These are phyloP conservation scores for Camptogramma bilineatum DNA, from an alignment of 2,888 invertebrate species.

Conservation along the genomic window DNA sequence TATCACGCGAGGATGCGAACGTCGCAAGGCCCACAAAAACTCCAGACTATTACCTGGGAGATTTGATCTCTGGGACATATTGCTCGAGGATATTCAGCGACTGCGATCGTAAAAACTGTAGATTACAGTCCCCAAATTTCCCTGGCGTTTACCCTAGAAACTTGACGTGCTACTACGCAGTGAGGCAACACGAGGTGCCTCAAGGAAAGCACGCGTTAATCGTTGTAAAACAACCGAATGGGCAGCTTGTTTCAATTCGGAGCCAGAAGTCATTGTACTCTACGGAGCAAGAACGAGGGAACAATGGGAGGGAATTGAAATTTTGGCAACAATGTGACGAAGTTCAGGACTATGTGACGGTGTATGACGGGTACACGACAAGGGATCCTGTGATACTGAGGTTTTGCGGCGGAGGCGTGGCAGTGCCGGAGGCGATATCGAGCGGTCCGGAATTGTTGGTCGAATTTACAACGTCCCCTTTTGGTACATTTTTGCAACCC, in stretches of 20 bases:
- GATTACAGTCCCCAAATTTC: conserved; percentile 96
- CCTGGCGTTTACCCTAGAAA: conserved; percentile 97
- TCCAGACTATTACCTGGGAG: conserved; percentile 91
- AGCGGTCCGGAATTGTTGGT: conserved; percentile 95
- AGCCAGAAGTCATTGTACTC: conserved; percentile 90
- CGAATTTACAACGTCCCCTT: conserved; percentile 95
- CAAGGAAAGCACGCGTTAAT: conserved; percentile 95
- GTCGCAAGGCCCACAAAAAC: conserved; percentile 76
- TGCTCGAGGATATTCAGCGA: conserved; percentile 97
- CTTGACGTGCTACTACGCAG: conserved; percentile 97
- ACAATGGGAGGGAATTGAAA: conserved; percentile 85
- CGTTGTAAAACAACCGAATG: conserved; percentile 93
- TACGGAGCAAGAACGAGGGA: conserved; percentile 83
- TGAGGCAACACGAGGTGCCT: conserved; percentile 93
- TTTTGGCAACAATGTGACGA: conserved; percentile 95
- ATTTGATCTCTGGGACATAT: conserved; percentile 95
- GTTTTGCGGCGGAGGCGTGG: conserved; percentile 95
- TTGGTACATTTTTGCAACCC: conserved; percentile 94
- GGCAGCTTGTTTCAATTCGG: conserved; percentile 93
- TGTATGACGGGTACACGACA: conserved; percentile 95
- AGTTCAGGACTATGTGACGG: conserved; percentile 94
- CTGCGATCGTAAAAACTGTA: conserved; percentile 95
- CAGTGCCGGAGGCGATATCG: conserved; percentile 93
- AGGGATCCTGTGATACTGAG: conserved; percentile 94
- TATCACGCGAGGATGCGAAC: conserved; percentile 78